Evolutionary conservation across 2,888 invertebrate genomes (phyloP).

Genomic region (Cantharis rufa): DNA sequence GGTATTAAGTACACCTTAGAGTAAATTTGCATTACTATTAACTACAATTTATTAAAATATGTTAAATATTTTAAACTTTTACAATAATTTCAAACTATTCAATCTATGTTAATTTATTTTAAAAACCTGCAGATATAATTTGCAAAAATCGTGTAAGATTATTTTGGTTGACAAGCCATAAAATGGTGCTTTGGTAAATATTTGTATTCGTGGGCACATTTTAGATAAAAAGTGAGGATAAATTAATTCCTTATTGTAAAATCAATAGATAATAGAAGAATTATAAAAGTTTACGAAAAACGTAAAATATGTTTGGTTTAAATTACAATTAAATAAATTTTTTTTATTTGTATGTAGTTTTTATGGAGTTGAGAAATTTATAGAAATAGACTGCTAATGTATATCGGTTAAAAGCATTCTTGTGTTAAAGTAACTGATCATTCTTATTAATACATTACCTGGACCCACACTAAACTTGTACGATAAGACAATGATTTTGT

Average conservation of each 20-base stretch:
- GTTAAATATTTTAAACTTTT: neutral
- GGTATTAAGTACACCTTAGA: too few species aligned
- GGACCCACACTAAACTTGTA: constrained; percentile 41
- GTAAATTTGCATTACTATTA: too few species aligned
- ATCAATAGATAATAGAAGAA: neutral
- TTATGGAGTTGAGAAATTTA: constrained; percentile 36
- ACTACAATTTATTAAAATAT: too few species aligned
- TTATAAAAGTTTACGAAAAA: neutral
- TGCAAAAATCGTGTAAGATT: neutral
- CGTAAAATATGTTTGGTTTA: neutral
- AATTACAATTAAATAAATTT: neutral
- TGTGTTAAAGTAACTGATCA: constrained; percentile 40
- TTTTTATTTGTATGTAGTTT: neutral
- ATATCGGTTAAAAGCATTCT: constrained; percentile 47
- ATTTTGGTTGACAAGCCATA: neutral
- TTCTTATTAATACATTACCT: constrained; percentile 41
- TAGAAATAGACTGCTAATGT: constrained; percentile 41
- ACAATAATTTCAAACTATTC: neutral
- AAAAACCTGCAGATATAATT: neutral
- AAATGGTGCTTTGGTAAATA: neutral
- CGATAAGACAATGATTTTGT: constrained; percentile 45
- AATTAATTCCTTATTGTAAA: neutral
- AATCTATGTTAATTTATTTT: neutral
- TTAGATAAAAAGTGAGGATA: neutral
- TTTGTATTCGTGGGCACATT: neutral